Percentiles rank a stretch among this genome's conserved stretches.
Conservation (phyloP, 2,888 invertebrate species). For the Brachylomia viminalis region DNA sequence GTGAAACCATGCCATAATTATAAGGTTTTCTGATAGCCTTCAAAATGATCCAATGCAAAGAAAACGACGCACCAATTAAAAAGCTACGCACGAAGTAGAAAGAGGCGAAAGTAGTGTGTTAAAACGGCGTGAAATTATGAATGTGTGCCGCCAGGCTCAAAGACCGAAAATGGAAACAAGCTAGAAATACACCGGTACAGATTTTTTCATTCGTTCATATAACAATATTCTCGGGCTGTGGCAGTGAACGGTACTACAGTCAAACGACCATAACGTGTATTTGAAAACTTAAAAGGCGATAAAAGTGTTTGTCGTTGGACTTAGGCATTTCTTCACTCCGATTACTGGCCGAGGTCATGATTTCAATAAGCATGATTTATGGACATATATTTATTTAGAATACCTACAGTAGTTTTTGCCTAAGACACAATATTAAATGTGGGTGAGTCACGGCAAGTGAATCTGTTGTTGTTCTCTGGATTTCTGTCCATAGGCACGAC, state of each 20-base stretch:
- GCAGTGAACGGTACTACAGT: neutral
- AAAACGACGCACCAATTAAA: slow-evolving; percentile 35
- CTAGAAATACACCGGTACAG: neutral
- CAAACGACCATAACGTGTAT: neutral
- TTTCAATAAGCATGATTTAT: slow-evolving; percentile 8
- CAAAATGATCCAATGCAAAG: slow-evolving; percentile 25
- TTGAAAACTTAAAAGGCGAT: slow-evolving; percentile 11
- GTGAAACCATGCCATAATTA: neutral
- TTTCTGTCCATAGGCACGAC: neutral
- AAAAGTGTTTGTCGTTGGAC: slow-evolving; percentile 14
- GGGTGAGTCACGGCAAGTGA: neutral
- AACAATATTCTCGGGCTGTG: neutral
- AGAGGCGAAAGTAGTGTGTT: slow-evolving; percentile 50
- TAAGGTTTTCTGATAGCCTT: slow-evolving; percentile 1
- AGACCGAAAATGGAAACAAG: slow-evolving; percentile 20
- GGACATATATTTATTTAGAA: neutral
- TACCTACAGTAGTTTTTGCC: neutral
- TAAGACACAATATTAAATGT: slow-evolving; percentile 4
- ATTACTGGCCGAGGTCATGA: slow-evolving; percentile 11
- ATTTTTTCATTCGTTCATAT: neutral
- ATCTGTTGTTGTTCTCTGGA: neutral
- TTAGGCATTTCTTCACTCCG: neutral
- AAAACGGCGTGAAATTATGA: slow-evolving; percentile 54
- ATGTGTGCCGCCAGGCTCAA: slow-evolving; percentile 17
- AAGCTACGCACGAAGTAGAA: slow-evolving; percentile 38